Evolutionary conservation across 2,888 invertebrate genomes (phyloP).

Genomic region (Chrysolina americana): DNA sequence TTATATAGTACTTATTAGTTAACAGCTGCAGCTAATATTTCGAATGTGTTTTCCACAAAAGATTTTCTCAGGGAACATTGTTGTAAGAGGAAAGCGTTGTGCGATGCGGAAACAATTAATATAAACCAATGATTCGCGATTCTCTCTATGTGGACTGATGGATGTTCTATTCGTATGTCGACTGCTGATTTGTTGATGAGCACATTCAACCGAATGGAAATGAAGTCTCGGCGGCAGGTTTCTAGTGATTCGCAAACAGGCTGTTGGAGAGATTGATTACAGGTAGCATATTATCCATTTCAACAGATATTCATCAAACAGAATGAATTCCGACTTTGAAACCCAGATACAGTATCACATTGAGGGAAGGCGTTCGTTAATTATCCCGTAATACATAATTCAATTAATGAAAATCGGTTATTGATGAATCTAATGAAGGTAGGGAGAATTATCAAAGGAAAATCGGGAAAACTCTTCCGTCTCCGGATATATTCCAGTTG

Average conservation of each 20-base stretch:
- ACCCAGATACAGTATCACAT: too few species aligned
- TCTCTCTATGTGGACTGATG: background rate
- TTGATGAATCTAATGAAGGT: too few species aligned
- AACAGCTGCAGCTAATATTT: constrained; percentile 7
- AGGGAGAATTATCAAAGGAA: too few species aligned
- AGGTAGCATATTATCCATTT: background rate
- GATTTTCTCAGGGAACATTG: background rate
- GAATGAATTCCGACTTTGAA: too few species aligned
- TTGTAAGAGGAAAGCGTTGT: background rate
- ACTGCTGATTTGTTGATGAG: constrained; percentile 7
- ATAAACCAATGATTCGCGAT: background rate
- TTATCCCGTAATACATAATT: too few species aligned
- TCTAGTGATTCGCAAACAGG: constrained; percentile 1
- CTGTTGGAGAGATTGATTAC: background rate
- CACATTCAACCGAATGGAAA: constrained; percentile 3
- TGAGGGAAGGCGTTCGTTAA: too few species aligned
- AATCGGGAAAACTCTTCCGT: too few species aligned
- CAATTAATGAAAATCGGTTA: too few species aligned
- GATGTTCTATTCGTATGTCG: constrained; percentile 1
- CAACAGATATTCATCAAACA: background rate
- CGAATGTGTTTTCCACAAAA: constrained; percentile 13
- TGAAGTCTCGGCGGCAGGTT: background rate
- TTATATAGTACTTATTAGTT: background rate
- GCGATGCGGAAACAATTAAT: constrained; percentile 6
- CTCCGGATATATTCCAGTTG: too few species aligned